Conservation (phyloP, 2,113 vertebrate genomes). For the Spea multiplicata region DNA sequence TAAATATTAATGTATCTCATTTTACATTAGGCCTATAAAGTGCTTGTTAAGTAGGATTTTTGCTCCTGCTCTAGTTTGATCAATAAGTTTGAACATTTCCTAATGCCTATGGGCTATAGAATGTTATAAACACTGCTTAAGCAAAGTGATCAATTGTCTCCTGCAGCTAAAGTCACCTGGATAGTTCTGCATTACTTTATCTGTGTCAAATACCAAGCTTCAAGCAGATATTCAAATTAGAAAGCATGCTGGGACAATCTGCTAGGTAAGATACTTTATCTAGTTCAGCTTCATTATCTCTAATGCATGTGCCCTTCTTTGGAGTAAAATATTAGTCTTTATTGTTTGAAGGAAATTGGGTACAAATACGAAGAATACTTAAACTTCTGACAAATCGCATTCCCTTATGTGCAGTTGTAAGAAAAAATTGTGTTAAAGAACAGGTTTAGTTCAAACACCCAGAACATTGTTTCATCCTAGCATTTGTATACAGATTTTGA, state of each 20-base stretch:
- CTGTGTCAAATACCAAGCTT: constrained; percentile 57
- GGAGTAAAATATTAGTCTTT: constrained; percentile 57
- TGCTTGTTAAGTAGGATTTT: constrained; percentile 34
- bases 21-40: neutral
- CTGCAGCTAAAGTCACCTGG: constrained; percentile 54
- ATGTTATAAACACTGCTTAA: constrained; percentile 56
- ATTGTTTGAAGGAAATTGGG: constrained; percentile 53
- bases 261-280: constrained; percentile 62
- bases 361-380: constrained; percentile 45
- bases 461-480: constrained; percentile 52
- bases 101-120: constrained; percentile 43
- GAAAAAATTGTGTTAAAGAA: constrained; percentile 57
- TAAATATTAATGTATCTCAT: neutral
- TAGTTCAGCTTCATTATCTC: constrained; percentile 67
- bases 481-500: neutral
- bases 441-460: constrained; percentile 61
- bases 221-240: constrained; percentile 66
- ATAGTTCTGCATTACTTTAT: constrained; percentile 58
- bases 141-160: constrained; percentile 60
- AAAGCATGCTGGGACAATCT: constrained; percentile 67
- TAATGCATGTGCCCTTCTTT: constrained; percentile 55
- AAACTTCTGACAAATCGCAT: constrained; percentile 49
- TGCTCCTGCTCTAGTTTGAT: constrained; percentile 31
- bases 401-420: constrained; percentile 57
- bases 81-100: constrained; percentile 31